Base-by-base conservation (phyloP, 2,797 vertebrate genomes). In the Clangula hyemalis region DNA sequence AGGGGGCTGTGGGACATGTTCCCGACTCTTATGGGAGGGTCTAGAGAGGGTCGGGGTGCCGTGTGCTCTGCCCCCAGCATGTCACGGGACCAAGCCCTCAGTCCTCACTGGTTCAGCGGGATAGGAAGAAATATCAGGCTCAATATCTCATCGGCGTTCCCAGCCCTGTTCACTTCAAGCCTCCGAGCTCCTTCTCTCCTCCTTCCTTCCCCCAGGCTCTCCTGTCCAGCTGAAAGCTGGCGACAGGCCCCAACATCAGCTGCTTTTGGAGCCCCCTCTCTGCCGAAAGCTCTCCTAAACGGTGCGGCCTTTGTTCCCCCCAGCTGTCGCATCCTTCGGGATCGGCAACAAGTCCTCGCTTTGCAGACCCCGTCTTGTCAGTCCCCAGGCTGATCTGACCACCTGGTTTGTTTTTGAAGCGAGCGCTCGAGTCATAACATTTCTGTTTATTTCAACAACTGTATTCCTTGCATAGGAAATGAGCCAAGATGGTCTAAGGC, bases 371-470 rank as follows among this genome's bases (percentile, higher is more conserved):
- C 8, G 3, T 96, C 96, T 90, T 97, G 95, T 94, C 97, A 96
- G 90, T 91, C 95, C 90, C 88, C 96, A 93, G 25, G 94, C 94
- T 96, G 96, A 97, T 97, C 91, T 95, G 94, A 97, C 97, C 97
- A 97, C 97, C 97, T 97, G 97, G 96, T 96, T 97, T 94, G 91
- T 96, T 97, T 97, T 93, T 94, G 96, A 95, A 76, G 93, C 57
- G 54, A 94, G 85, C 94, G 58, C 95, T 96, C 90, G 94, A 97
- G 97, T 96, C 97, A 96, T 96, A 94, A 95, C 94, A 95, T 98
- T 97, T 97, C 97, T 97, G 95, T 98, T 97, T 97, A 96, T 97
- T 97, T 96, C 96, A 87, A 95, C 91, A 94, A 96, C 97, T 97
- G 97, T 97, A 95, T 96, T 97, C 90, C 75, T 92, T 93, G 95